phyloP scores from a whole-genome alignment of 2,113 vertebrate genomes.

The Colossoma macropomum region DNA sequence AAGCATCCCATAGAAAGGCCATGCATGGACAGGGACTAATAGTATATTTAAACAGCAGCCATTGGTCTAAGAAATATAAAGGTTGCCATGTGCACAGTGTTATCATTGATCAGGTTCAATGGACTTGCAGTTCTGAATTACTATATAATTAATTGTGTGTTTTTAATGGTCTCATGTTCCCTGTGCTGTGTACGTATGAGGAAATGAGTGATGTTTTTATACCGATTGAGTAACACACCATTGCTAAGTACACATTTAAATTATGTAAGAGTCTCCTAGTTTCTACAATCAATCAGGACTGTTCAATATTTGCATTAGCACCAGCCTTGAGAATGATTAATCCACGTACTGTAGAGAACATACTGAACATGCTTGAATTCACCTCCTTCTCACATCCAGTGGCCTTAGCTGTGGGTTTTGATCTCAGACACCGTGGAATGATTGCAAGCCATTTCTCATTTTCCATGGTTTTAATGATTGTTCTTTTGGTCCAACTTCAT shows the following conservation, averaged over 20 bases:
- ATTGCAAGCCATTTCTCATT: conserved; percentile 28
- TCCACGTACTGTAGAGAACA: conserved; percentile 44
- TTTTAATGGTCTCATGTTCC: background rate
- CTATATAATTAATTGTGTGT: background rate
- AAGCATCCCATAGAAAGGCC: background rate
- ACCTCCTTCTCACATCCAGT: conserved; percentile 30
- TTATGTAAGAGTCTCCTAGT: background rate
- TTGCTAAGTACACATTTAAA: conserved; percentile 19
- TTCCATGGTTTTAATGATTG: conserved; percentile 19
- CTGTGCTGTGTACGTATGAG: background rate
- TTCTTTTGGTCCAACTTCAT: background rate
- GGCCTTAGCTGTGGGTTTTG: conserved; percentile 43
- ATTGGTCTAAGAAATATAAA: background rate
- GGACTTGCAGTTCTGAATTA: background rate
- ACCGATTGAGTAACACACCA: background rate
- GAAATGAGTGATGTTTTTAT: background rate
- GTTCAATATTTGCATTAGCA: conserved; percentile 48
- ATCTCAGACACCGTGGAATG: conserved; percentile 14
- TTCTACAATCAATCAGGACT: conserved; percentile 28
- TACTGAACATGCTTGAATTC: conserved; percentile 38
- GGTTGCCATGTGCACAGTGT: background rate
- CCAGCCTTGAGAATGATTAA: conserved; percentile 46
- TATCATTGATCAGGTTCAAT: background rate
- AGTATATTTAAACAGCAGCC: background rate
- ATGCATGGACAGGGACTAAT: background rate